Conservation (phyloP, 2,113 vertebrate species). For the Phocoena sinus region DNA sequence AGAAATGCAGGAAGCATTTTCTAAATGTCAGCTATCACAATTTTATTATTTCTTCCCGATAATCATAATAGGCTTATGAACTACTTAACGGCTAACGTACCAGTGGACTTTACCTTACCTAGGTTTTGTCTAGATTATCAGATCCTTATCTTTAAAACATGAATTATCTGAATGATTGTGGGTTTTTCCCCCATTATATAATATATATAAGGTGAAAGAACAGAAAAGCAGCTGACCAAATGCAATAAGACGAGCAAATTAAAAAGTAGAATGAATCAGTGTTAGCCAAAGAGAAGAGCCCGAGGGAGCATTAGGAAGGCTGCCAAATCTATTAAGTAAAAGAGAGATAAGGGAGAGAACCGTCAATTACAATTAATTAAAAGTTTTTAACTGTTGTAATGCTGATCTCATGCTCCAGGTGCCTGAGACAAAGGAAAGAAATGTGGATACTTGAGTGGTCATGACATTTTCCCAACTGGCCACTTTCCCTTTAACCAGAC, state of each 20-base stretch:
- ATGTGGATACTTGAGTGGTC: background rate
- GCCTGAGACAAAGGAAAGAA: background rate
- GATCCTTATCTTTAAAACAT: background rate
- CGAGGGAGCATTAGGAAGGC: background rate
- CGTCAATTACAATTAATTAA: slow-evolving; percentile 24
- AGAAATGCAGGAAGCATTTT: background rate
- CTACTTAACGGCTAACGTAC: too few species aligned
- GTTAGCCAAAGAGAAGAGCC: background rate
- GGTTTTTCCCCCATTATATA: background rate
- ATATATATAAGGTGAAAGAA: background rate
- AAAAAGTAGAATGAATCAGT: background rate
- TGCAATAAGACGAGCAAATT: fast-evolving
- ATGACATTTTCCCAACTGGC: background rate
- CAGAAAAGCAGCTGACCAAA: background rate
- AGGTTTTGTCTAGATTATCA: background rate
- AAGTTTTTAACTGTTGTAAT: background rate
- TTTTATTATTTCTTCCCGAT: background rate
- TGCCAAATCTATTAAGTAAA: background rate
- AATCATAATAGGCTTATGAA: background rate
- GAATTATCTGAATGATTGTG: background rate
- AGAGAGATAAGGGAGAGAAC: background rate
- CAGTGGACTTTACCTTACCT: background rate
- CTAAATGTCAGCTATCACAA: background rate
- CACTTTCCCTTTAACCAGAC: background rate
- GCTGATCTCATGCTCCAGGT: slow-evolving; percentile 47